Conservation (phyloP, 2,113 vertebrate genomes). For the Pristiophorus japonicus region DNA sequence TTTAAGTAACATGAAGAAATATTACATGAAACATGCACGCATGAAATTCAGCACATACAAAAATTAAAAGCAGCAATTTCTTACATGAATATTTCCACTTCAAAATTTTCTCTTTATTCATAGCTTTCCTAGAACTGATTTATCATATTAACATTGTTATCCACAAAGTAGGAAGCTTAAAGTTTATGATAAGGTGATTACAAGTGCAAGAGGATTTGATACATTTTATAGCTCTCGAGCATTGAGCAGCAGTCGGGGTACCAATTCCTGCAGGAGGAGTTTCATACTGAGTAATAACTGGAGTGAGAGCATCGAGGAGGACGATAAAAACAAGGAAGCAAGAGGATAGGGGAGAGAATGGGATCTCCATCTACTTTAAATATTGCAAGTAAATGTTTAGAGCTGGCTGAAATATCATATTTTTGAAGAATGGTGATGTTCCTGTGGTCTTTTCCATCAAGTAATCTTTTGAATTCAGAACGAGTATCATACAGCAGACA, state of each 20-base stretch:
- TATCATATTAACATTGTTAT: too few species aligned
- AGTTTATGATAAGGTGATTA: not conserved
- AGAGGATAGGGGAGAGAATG: not conserved
- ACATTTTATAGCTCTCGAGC: not conserved
- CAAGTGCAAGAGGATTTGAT: not conserved
- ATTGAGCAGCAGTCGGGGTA: not conserved
- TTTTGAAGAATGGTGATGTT: not conserved
- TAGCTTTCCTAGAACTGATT: not conserved
- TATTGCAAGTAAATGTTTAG: not conserved
- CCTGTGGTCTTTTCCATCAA: not conserved
- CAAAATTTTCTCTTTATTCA: not conserved
- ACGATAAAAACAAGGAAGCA: too few species aligned
- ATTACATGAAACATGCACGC: not conserved
- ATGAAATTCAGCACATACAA: too few species aligned
- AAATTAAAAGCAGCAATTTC: too few species aligned
- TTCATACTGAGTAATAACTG: not conserved
- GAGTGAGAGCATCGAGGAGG: not conserved
- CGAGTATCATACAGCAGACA: not conserved
- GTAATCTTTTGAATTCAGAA: not conserved
- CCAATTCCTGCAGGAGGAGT: not conserved
- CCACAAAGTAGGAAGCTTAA: too few species aligned
- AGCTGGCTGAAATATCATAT: not conserved
- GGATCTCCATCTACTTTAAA: not conserved
- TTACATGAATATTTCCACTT: not conserved
- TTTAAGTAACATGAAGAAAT: not conserved